A percentile compares a stretch with the other conserved stretches of the same genome.
phyloP scores from a whole-genome alignment of 2,797 vertebrate genomes.

The Poecile montanus region DNA sequence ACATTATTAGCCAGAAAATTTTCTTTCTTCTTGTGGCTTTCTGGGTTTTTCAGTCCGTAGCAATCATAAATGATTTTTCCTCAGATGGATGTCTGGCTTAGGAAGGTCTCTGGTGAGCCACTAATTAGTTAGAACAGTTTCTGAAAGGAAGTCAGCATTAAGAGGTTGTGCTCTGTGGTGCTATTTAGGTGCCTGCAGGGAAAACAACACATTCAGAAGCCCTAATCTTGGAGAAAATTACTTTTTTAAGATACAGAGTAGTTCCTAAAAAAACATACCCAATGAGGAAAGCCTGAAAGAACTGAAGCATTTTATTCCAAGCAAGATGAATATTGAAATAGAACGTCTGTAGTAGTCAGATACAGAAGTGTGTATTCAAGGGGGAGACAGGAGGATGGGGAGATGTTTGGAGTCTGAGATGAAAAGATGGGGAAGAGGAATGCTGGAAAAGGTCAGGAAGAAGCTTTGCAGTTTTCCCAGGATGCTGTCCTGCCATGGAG shows the following conservation, averaged over 20 bases:
- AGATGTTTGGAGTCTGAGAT: not conserved
- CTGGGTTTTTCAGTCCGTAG: not conserved
- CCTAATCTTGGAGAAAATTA: not conserved
- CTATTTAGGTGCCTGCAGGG: not conserved
- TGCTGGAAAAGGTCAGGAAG: not conserved
- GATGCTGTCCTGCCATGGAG: not conserved
- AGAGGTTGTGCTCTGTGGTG: not conserved
- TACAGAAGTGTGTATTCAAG: not conserved
- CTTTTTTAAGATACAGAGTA: not conserved
- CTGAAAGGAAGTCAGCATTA: not conserved
- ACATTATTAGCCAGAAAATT: not conserved
- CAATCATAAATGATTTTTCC: not conserved
- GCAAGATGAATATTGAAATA: not conserved
- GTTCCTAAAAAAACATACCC: not conserved
- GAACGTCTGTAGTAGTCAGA: not conserved
- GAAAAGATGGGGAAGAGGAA: not conserved
- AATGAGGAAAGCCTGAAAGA: not conserved
- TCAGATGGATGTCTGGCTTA: not conserved
- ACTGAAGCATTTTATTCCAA: not conserved
- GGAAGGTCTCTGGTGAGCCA: slow-evolving; percentile 3
- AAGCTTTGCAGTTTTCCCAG: not conserved
- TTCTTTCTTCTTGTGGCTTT: not conserved
- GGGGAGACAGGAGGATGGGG: not conserved
- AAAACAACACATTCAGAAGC: not conserved
- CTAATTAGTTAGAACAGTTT: not conserved